phyloP scores from a whole-genome alignment of 2,113 vertebrate genomes.

The Globicephala melas region DNA sequence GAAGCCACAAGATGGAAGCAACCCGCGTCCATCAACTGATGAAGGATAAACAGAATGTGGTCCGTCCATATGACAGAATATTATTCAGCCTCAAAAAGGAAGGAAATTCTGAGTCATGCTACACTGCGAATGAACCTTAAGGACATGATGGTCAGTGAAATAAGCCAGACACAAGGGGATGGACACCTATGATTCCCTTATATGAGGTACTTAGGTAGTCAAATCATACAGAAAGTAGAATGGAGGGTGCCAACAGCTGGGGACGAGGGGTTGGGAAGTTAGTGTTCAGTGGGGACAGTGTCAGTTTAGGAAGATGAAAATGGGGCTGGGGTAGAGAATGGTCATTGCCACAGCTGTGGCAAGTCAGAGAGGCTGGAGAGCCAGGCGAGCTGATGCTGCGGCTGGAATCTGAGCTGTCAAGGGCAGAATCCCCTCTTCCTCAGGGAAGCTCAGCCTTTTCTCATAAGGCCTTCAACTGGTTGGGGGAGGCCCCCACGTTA shows the following conservation, averaged over 20 bases:
- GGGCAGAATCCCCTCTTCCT: neutral
- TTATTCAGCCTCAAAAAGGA: too few relatives aligned
- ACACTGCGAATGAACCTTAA: rapidly evolving
- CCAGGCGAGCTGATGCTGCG: rapidly evolving
- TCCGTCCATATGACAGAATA: rapidly evolving
- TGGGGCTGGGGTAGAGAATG: neutral
- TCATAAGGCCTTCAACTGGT: too few relatives aligned
- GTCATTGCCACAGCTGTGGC: neutral
- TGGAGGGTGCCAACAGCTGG: neutral
- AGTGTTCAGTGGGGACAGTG: neutral
- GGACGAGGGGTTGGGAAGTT: neutral
- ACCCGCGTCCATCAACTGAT: neutral
- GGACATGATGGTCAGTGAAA: rapidly evolving
- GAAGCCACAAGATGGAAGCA: neutral
- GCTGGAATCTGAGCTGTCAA: rapidly evolving
- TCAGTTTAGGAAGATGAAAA: neutral
- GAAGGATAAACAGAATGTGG: neutral
- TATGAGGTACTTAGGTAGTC: neutral
- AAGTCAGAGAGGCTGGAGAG: neutral
- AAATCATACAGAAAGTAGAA: too few relatives aligned
- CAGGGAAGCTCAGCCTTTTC: neutral
- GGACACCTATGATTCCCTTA: neutral
- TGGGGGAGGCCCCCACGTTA: too few relatives aligned
- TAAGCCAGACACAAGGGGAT: neutral
- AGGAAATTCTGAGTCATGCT: neutral